A percentile compares a stretch with the other conserved stretches of the same genome.
Evolutionary conservation across 2,113 vertebrate genomes (phyloP).

Genomic region (Anolis sagrei): DNA sequence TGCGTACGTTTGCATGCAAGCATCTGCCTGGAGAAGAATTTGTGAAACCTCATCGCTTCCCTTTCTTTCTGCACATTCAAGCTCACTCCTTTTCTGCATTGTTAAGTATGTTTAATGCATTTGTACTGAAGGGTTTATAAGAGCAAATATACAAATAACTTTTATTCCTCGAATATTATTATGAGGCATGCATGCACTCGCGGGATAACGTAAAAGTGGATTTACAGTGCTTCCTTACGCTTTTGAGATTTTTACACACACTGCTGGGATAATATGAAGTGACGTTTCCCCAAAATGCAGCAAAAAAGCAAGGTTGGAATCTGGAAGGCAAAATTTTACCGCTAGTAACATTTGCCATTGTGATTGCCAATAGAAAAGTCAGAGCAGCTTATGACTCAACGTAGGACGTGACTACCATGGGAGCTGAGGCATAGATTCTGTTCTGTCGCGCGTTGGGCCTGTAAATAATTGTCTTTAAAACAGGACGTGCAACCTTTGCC

Average conservation of each 20-base stretch:
- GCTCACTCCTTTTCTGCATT: conserved; percentile 48
- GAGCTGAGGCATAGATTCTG: neutral
- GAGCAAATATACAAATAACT: conserved; percentile 59
- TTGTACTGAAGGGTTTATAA: conserved; percentile 51
- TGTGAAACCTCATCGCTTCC: conserved; percentile 21
- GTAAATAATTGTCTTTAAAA: too few relatives aligned
- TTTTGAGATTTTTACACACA: conserved; percentile 27
- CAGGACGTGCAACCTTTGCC: too few relatives aligned
- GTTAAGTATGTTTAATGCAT: conserved; percentile 57
- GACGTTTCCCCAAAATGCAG: conserved; percentile 15
- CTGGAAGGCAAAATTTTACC: neutral
- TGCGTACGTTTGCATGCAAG: conserved; percentile 31
- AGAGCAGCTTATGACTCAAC: neutral
- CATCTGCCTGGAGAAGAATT: conserved; percentile 39
- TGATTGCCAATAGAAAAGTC: neutral
- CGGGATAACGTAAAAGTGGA: conserved; percentile 40
- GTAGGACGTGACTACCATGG: neutral
- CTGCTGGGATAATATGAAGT: neutral
- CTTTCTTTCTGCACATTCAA: conserved; percentile 31
- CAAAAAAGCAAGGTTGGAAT: neutral
- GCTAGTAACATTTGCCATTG: neutral
- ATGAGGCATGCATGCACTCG: conserved; percentile 50
- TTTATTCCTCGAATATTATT: conserved; percentile 57
- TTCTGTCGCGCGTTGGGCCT: too few relatives aligned
- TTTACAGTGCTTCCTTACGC: conserved; percentile 25